These are phyloP conservation scores for Dichetophora obliterata DNA, from an alignment of 2,888 invertebrate species.

Conservation along the genomic window DNA sequence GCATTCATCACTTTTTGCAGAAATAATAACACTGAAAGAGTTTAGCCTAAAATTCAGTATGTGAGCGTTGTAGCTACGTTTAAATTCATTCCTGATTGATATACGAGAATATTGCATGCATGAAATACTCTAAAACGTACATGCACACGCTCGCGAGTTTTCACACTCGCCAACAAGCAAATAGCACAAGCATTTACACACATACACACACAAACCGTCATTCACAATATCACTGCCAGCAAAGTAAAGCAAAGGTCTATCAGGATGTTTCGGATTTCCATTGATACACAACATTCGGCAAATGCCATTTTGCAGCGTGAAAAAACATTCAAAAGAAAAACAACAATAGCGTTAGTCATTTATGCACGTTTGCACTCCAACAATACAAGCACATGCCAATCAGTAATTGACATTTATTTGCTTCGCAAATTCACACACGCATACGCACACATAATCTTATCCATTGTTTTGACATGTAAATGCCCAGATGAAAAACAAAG, in stretches of 20 bases:
- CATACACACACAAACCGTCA: background rate
- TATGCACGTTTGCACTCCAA: background rate
- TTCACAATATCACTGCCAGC: background rate
- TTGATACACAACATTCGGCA: conserved; percentile 16
- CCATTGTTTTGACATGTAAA: background rate
- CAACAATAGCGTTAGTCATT: background rate
- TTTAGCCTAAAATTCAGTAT: too few species aligned
- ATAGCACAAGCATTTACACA: background rate
- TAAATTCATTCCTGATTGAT: too few species aligned
- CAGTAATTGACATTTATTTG: conserved; percentile 36
- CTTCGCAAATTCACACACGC: background rate
- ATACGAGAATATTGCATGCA: too few species aligned
- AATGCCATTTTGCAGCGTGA: background rate
- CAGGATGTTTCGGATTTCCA: background rate
- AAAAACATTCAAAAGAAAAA: background rate
- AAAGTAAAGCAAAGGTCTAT: too few species aligned
- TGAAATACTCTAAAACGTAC: too few species aligned
- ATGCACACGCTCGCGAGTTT: too few species aligned
- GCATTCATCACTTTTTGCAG: too few species aligned
- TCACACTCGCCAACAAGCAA: background rate
- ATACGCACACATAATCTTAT: background rate
- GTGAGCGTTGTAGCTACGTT: too few species aligned
- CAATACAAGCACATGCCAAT: conserved; percentile 15
- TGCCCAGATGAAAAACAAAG: too few species aligned
- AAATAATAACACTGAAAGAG: too few species aligned